Base-by-base conservation (phyloP, 2,797 vertebrate genomes). In the Microchirus variegatus region DNA sequence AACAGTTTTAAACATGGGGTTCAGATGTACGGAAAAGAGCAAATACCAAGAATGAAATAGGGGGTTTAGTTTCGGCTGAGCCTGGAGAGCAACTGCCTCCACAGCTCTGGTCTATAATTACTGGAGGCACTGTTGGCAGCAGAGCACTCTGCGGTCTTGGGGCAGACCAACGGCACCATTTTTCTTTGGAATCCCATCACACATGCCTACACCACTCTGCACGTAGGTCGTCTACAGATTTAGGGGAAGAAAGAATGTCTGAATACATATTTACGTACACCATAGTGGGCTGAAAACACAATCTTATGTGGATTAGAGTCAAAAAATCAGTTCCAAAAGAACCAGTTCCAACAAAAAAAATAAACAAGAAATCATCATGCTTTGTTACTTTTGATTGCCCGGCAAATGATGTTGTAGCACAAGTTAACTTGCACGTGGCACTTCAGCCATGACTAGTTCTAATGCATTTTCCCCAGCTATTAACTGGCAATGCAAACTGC, bases 61-160 rank as follows among this genome's bases (percentile, higher is more conserved):
- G 68, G 86, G 75, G 85, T 90, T 86, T 87, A 73, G 87, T 90
- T 91, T 89, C 87, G 87, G 87, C 80, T 89, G 65, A 78, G 89
- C 84, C 75, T 82, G 84, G 75, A 87, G 82, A 81, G 82, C 72
- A 76, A 75, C 68, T 68, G 85, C 79, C 83, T 80, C 88, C 84
- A 75, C 77, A 84, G 84, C 78, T 64, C 82, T 80, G 75, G 63
- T 82, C 91, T 91, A 76, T 91, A 90, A 92, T 91, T 92, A 91
- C 82, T 83, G 76, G 73, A 89, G 87, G 83, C 88, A 84, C 73
- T 82, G 86, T 64, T 91, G 91, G 88, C 87, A 87, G 81, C 60
- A 46, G 62, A 77, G 70, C 42, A 36, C 63, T 67, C 47, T 90
- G 90, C 75, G 85, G 91, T 90, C 74, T 82, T 59, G 51, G 75